Percentiles rank a stretch among this genome's conserved stretches.
Evolutionary conservation across 2,888 invertebrate species (phyloP).

Genomic region (Adelphocoris suturalis): DNA sequence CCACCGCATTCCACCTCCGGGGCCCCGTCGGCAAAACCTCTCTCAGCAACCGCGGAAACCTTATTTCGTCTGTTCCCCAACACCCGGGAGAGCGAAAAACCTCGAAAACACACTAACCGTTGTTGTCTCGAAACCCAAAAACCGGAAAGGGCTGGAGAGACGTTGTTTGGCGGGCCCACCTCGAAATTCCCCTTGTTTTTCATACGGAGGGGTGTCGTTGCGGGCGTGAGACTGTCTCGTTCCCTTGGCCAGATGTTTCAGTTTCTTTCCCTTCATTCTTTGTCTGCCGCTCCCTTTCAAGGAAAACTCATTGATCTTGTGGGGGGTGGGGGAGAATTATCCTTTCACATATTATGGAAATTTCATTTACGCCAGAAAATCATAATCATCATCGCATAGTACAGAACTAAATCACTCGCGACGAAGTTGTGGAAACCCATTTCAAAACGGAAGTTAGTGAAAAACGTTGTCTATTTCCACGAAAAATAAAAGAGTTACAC

Average conservation of each 20-base stretch:
- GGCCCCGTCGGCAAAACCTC: background rate
- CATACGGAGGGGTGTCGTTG: background rate
- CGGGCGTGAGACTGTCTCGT: background rate
- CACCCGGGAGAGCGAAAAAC: background rate
- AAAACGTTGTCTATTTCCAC: too few relatives aligned
- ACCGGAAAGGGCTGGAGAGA: too few relatives aligned
- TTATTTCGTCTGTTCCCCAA: constrained; percentile 9
- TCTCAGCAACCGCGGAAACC: background rate
- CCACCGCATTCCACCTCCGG: background rate
- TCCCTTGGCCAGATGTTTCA: background rate
- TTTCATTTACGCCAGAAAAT: too few relatives aligned
- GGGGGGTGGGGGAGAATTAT: too few relatives aligned
- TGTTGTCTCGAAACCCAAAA: background rate
- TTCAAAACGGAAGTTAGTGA: too few relatives aligned
- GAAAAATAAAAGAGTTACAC: too few relatives aligned
- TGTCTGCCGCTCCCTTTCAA: background rate
- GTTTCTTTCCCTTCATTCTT: background rate
- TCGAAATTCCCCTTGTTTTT: background rate
- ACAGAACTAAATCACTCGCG: too few relatives aligned
- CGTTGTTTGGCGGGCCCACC: background rate
- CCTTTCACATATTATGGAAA: too few relatives aligned
- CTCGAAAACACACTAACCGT: background rate
- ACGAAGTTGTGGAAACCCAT: too few relatives aligned
- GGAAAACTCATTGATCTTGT: too few relatives aligned
- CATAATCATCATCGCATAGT: too few relatives aligned